Conservation (phyloP, 2,888 invertebrate species). For the Campoplex nolae region DNA sequence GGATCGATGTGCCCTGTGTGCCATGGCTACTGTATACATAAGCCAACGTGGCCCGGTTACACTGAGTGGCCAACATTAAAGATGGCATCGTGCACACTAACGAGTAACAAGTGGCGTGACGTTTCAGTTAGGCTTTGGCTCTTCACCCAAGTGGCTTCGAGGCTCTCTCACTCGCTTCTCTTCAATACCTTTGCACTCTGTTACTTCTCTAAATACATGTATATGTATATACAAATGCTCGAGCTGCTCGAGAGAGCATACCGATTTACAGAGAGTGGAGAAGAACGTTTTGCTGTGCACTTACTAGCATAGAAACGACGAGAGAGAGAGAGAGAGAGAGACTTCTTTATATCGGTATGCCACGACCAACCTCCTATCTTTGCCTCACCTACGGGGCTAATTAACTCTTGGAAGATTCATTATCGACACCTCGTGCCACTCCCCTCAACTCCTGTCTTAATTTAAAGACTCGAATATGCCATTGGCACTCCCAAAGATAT, state of each 20-base stretch:
- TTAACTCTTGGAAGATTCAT: constrained; percentile 82
- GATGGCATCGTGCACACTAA: constrained; percentile 82
- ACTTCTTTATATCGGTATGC: constrained; percentile 78
- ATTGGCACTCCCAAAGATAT: constrained; percentile 38
- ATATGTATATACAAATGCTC: constrained; percentile 19
- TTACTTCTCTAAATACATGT: background rate
- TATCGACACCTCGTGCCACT: constrained; percentile 80
- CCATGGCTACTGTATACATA: constrained; percentile 71
- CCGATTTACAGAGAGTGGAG: constrained; percentile 1
- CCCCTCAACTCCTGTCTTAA: constrained; percentile 75
- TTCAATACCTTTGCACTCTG: constrained; percentile 44
- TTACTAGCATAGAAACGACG: background rate
- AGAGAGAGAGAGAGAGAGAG: background rate
- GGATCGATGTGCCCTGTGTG: constrained; percentile 72
- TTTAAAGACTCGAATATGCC: constrained; percentile 71
- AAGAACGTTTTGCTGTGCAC: background rate
- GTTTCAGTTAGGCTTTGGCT: constrained; percentile 81
- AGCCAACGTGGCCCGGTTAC: constrained; percentile 64
- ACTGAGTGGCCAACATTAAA: constrained; percentile 74
- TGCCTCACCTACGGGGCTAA: constrained; percentile 79
- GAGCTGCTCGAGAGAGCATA: constrained; percentile 22
- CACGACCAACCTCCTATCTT: constrained; percentile 81
- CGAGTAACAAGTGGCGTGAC: constrained; percentile 82
- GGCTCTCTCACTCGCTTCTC: constrained; percentile 26
- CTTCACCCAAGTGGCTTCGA: constrained; percentile 57